These are phyloP conservation scores for Cheilinus undulatus DNA, from an alignment of 2,113 vertebrate genomes.

Conservation along the genomic window DNA sequence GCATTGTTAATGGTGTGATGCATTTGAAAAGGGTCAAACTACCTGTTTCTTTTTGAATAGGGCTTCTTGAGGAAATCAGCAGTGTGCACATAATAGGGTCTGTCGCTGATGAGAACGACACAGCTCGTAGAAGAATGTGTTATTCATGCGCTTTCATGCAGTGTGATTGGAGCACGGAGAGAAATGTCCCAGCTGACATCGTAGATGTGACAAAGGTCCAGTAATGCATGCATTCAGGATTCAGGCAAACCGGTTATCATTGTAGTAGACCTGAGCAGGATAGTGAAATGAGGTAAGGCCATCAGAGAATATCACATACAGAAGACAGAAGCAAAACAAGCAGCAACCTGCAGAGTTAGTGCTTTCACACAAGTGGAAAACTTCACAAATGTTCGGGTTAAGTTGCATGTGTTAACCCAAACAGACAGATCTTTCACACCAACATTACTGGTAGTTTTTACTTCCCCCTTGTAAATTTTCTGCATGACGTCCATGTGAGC, in stretches of 20 bases:
- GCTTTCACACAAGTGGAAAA: too few species aligned
- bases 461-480: too few species aligned
- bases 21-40: constrained; percentile 63
- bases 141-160: constrained; percentile 43
- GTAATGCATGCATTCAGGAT: background rate
- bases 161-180: background rate
- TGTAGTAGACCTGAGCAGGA: background rate
- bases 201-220: constrained; percentile 5
- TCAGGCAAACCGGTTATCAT: background rate
- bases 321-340: background rate
- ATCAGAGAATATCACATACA: background rate
- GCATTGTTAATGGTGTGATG: constrained; percentile 56
- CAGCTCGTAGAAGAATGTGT: constrained; percentile 16
- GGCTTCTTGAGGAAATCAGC: constrained; percentile 15
- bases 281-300: background rate
- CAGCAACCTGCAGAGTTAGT: too few species aligned
- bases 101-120: constrained; percentile 10
- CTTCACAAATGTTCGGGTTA: too few species aligned
- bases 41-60: constrained; percentile 39
- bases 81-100: constrained; percentile 35
- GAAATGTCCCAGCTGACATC: constrained; percentile 23
- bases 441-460: too few species aligned
- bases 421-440: too few species aligned
- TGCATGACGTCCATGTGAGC: too few species aligned
- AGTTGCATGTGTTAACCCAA: too few species aligned